Evolutionary conservation across 2,888 invertebrate genomes (phyloP), one percentile per base, ranked within the genome.

Genomic region (Rhyacophila evoluta): DNA sequence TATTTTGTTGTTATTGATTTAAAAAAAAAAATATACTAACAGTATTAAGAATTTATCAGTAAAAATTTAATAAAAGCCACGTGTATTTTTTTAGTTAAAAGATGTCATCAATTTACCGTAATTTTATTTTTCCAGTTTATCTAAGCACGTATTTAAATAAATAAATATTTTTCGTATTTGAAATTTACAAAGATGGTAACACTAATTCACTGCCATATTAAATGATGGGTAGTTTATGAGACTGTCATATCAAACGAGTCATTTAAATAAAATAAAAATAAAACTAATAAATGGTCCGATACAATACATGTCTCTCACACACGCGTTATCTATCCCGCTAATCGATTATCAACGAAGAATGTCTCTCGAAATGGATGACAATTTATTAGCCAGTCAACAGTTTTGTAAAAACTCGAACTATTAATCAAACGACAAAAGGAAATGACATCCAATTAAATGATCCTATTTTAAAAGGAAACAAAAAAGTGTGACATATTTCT

Each of bases 251-350:
- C 25, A 25, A 55, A 55, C 55, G 19, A 19, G 55, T 25, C 55
- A 55, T 55, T 55, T 55, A 55, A 55, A 55, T 55, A 55, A 55
- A 55, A 55, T 55, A 55, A 55, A 55, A 55, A 55, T 55, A 25
- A 55, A 55, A 1, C 55, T 55, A 19, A 55, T 55, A 55, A 55
- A 55, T 55, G 19, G 55, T 55, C 19, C 55, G 19, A 55, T 55
- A 55, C 55, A 25, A 19, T 55, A 55, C 55, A 15, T 55, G 55
- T 3, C 19, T 25, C 55, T 19, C 55, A 55, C 25, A 55, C 25
- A 55, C 55, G 25, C 55, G 55, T 55, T 55, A 55, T 55, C 55
- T 55, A 55, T 55, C 55, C 19, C 15, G 19, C 55, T 55, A 55
- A 55, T 55, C 55, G 55, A 55, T 55, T 55, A 55, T 55, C 55